Evolutionary conservation across 1,140 invertebrate genomes (phyloP), one percentile per base, ranked within the genome.

Genomic region (Calephelis virginiensis): DNA sequence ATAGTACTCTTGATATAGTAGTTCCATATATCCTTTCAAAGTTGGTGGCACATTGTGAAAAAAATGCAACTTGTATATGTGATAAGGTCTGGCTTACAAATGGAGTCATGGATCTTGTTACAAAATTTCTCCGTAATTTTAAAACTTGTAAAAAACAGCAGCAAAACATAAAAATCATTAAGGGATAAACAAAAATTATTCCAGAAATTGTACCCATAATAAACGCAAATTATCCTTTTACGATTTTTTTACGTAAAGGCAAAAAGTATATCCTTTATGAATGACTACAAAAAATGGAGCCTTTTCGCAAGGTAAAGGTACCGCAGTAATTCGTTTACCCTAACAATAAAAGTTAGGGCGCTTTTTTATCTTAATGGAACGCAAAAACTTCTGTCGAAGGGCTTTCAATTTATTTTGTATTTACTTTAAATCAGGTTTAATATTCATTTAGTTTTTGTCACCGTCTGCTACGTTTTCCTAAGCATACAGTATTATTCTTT

Each of bases 161-260:
- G 8, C 5, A 48, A 46, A 0, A n/a, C 10, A 37, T 59, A 37
- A 12, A 37, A 59, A 59, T 59, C 12, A 59, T 11, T 12, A 37
- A 11, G 28, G 53, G 53, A 59, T 28, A 37, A 28, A 59, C 28
- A 28, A 53, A n/a, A 38, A 17, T 53, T 7, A 59, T 28, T 37
- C 12, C 37, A 40, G 37, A 7, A 38, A 43, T 43, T 43, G 28
- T 59, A 59, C n/a, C 56, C 37, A 59, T 38, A 12, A 38, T n/a
- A 59, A 59, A 59, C 37, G 56, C 37, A 59, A 59, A 59, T 59
- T n/a, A 28, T 2, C 56, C 28, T 37, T 38, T 59, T 59, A 59
- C 56, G 56, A 10, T 38, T n/a, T 59, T 59, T n/a, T 59, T 59
- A 59, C 56, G 11, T 59, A 59, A 37, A 59, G 37, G 12, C 37